Percentiles rank a stretch among this genome's conserved stretches.
phyloP scores from a whole-genome alignment of 2,888 invertebrate species.

The Tillus elongatus region DNA sequence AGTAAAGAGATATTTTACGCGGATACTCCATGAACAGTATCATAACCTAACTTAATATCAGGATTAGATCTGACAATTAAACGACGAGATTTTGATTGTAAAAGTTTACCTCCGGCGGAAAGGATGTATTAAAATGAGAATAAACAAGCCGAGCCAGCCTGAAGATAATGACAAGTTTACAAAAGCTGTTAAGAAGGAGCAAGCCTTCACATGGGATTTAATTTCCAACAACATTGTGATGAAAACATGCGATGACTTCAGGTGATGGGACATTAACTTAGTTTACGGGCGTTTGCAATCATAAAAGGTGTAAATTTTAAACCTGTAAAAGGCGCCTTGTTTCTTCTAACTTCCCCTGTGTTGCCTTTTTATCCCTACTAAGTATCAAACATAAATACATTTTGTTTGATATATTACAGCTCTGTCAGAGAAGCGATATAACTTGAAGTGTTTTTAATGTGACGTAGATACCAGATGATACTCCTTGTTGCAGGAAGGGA shows the following conservation, averaged over 20 bases:
- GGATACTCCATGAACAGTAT: too few species aligned
- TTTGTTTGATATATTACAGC: too few species aligned
- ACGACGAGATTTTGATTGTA: neutral
- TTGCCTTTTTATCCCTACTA: too few species aligned
- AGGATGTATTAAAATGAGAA: constrained; percentile 1
- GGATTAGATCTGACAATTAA: neutral
- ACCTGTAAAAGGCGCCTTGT: constrained; percentile 20
- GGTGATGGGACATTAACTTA: constrained; percentile 34
- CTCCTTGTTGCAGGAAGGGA: too few species aligned
- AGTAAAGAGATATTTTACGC: too few species aligned
- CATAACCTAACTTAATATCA: neutral
- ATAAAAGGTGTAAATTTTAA: constrained; percentile 30
- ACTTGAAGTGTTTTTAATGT: too few species aligned
- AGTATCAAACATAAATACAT: too few species aligned
- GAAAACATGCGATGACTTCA: constrained; percentile 30
- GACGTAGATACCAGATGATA: too few species aligned
- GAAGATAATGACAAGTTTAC: constrained; percentile 8
- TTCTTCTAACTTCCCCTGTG: too few species aligned
- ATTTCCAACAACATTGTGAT: constrained; percentile 34
- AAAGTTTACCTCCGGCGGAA: constrained; percentile 7
- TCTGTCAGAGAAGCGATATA: too few species aligned
- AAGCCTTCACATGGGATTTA: constrained; percentile 29
- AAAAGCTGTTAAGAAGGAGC: constrained; percentile 27
- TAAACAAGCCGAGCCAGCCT: neutral
- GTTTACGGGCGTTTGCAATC: constrained; percentile 28